Evolutionary conservation across 1,140 invertebrate genomes (phyloP).

Genomic region (Triops longicaudatus): DNA sequence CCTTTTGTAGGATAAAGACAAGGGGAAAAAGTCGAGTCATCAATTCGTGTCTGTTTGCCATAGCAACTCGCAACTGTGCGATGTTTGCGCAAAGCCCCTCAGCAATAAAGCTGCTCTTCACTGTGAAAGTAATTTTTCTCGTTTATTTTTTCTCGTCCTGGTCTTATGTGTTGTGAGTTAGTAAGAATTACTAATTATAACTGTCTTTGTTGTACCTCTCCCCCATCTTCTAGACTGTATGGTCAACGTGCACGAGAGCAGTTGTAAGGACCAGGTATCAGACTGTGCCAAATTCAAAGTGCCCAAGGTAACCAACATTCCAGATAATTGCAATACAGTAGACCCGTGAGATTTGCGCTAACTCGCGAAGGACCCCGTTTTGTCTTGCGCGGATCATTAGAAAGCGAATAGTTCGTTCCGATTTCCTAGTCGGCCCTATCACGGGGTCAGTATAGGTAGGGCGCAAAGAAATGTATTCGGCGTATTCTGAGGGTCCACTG

Average conservation of each 20-base stretch:
- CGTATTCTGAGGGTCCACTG: too few relatives aligned
- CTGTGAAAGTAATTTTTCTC: slow-evolving; percentile 54
- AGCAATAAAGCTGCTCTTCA: slow-evolving; percentile 64
- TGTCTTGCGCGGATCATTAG: too few relatives aligned
- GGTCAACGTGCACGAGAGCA: slow-evolving; percentile 71
- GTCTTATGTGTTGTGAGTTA: neutral
- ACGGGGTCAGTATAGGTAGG: too few relatives aligned
- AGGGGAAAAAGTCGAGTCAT: slow-evolving; percentile 55
- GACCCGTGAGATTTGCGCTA: too few relatives aligned
- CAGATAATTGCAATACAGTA: neutral
- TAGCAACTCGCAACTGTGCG: slow-evolving; percentile 61
- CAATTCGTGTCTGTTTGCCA: slow-evolving; percentile 65
- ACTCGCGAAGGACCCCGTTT: too few relatives aligned
- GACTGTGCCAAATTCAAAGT: slow-evolving; percentile 64
- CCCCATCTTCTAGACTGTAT: slow-evolving; percentile 57
- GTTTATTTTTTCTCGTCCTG: too few relatives aligned
- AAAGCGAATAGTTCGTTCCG: too few relatives aligned
- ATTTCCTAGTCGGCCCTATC: too few relatives aligned
- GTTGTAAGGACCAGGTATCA: slow-evolving; percentile 72
- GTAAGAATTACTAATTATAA: neutral
- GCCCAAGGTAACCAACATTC: slow-evolving; percentile 46
- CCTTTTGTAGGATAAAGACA: slow-evolving; percentile 53
- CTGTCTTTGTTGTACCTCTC: slow-evolving; percentile 22
- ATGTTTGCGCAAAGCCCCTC: slow-evolving; percentile 69
- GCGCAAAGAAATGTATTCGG: too few relatives aligned